Evolutionary conservation across 2,797 vertebrate genomes (phyloP), one percentile per base, ranked within the genome.

Genomic region (Potorous gilbertii): DNA sequence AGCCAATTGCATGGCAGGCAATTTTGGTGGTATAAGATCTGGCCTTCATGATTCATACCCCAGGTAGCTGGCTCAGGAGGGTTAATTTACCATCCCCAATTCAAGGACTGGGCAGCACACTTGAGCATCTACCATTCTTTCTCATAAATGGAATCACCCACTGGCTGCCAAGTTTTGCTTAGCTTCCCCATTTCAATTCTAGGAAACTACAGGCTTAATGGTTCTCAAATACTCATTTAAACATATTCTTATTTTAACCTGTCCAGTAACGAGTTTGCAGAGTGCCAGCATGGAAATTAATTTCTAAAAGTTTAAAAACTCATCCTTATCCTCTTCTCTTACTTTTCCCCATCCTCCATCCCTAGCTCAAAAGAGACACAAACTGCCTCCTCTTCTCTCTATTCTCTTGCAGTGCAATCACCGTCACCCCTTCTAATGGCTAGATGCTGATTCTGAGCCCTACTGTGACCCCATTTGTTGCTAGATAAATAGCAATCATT

Each of bases 401-500:
- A 93, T 97, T 97, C 95, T 92, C 16, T 13, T 74, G 62, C 96
- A 95, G 97, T 92, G 92, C 95, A 97, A 97, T 81, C 92, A 96
- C 90, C 54, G 90, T 94, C 93, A 96, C 96, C 90, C 34, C 92
- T 89, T 81, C 91, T 94, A 91, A 81, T 50, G 40, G 87, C 55
- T 24, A 97, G 91, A 96, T 95, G 96, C 93, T 97, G 97, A 97
- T 94, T 40, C 91, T 96, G 74, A 96, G 96, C 97, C 97, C 96
- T 92, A 97, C 81, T 97, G 74, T 97, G 96, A 96, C 92, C 94
- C 90, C 56, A 4, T 97, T 96, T 95, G 91, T 94, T 96, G 81
- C 94, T 97, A 96, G 87, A 96, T 96, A 97, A 98, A 91, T 94
- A 98, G 94, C 95, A 97, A 95, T 96, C 94, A 97, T 95, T n/a